A percentile compares a stretch with the other conserved stretches of the same genome.
Conservation (phyloP, 37 sponge, comb jelly and placozoan species). For the Theonella swinhoei region DNA sequence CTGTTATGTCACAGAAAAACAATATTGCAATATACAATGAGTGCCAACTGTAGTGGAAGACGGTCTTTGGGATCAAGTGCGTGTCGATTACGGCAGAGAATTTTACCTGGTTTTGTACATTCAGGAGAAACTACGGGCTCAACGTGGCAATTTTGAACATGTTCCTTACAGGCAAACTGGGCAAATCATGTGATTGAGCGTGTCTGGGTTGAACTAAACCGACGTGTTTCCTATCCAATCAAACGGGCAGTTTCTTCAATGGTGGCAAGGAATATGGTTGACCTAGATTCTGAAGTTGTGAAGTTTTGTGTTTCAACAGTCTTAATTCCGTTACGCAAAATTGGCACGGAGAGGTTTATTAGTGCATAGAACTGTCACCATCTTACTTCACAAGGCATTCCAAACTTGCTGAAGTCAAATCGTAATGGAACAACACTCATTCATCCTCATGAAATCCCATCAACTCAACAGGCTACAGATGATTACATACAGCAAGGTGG, state of each 20-base stretch:
- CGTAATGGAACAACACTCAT: neutral
- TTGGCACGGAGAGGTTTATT: conserved; percentile 9
- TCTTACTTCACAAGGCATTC: conserved; percentile 6
- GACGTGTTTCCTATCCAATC: conserved; percentile 21
- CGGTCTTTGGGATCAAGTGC: conserved; percentile 47
- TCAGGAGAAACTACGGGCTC: conserved; percentile 7
- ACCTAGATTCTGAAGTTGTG: neutral
- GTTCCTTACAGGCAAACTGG: neutral
- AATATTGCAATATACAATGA: conserved; percentile 21
- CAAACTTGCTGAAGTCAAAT: neutral
- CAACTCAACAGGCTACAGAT: neutral
- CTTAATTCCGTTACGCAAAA: neutral
- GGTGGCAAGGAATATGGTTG: neutral
- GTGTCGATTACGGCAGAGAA: conserved; percentile 34
- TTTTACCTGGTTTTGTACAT: conserved; percentile 10
- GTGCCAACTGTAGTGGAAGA: conserved; percentile 8
- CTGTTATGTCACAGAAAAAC: conserved; percentile 32
- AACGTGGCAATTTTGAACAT: neutral
- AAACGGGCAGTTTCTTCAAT: neutral
- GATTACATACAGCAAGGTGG: conserved; percentile 15
- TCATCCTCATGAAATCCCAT: neutral
- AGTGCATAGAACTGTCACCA: conserved; percentile 1
- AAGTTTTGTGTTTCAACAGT: conserved; percentile 32
- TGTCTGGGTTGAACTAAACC: conserved; percentile 41
- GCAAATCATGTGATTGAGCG: conserved; percentile 19